These are phyloP conservation scores for Dicroscelio sp. DNA, from an alignment of 2,888 invertebrate genomes.

Conservation along the genomic window DNA sequence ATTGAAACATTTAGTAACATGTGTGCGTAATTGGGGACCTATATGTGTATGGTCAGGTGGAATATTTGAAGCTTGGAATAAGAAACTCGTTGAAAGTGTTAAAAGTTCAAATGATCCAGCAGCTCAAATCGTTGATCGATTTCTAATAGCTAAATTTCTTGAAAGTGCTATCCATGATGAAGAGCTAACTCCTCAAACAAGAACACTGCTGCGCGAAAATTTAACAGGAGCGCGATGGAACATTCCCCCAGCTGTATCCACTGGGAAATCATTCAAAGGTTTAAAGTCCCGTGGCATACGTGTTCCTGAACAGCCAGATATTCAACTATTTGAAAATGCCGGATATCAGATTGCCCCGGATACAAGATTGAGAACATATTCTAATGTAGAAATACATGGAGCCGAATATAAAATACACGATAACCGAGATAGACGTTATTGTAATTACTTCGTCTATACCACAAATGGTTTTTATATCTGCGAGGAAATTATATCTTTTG, in stretches of 20 bases:
- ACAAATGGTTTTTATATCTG: no score
- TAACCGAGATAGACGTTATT: no score
- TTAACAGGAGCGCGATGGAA: conserved; percentile 19
- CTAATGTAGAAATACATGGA: no score
- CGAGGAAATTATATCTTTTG: no score
- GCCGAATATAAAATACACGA: no score
- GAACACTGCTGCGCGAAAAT: background rate
- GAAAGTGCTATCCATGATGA: conserved; percentile 12
- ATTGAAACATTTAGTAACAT: conserved; percentile 21
- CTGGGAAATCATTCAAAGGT: conserved; percentile 23
- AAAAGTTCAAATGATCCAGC: conserved; percentile 41
- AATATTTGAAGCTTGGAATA: conserved; percentile 48
- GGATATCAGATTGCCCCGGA: no score
- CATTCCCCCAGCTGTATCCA: conserved; percentile 5
- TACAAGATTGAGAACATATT: no score
- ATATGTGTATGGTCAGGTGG: conserved; percentile 38
- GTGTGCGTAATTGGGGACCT: conserved; percentile 56
- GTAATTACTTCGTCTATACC: no score
- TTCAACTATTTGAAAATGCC: no score
- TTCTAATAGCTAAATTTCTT: conserved; percentile 33
- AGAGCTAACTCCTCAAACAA: background rate
- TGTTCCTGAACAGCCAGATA: background rate
- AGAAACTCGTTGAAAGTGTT: no score
- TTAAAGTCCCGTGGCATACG: background rate
- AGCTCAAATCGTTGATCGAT: conserved; percentile 47